phyloP scores from a whole-genome alignment of 2,113 vertebrate species.

The Phoxinus phoxinus region DNA sequence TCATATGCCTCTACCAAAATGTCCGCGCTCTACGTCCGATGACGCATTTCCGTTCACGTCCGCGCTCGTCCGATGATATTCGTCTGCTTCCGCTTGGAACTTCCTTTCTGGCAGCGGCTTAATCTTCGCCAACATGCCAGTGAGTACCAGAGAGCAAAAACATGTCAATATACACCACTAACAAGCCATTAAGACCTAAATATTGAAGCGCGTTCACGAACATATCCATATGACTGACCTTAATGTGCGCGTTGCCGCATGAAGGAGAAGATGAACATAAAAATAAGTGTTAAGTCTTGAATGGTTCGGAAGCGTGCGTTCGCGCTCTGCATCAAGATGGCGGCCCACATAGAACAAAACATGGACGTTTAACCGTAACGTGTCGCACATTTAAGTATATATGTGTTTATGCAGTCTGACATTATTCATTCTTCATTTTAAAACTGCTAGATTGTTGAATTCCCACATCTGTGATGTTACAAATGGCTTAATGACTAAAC shows the following conservation, averaged over 20 bases:
- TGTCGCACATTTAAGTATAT: background rate
- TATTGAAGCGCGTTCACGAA: background rate
- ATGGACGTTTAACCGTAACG: slow-evolving; percentile 61
- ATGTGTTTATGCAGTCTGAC: background rate
- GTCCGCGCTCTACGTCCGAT: slow-evolving; percentile 31
- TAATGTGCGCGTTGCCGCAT: background rate
- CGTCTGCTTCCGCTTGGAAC: slow-evolving; percentile 73
- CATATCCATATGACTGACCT: background rate
- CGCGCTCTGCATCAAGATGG: slow-evolving; percentile 75
- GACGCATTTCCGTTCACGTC: slow-evolving; percentile 72
- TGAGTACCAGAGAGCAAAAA: slow-evolving; percentile 73
- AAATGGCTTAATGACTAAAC: background rate
- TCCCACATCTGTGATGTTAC: no score
- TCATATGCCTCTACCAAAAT: slow-evolving; percentile 65
- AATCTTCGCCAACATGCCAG: slow-evolving; percentile 85
- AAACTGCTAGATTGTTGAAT: background rate
- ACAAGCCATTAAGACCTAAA: fast-evolving
- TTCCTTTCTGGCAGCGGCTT: slow-evolving; percentile 88
- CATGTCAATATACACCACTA: slow-evolving; percentile 13
- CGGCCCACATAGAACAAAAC: slow-evolving; percentile 73
- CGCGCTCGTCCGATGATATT: slow-evolving; percentile 73
- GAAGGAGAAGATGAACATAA: background rate
- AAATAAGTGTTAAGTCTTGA: slow-evolving; percentile 21
- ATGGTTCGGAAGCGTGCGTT: slow-evolving; percentile 44
- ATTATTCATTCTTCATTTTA: background rate